Percentiles rank a stretch among this genome's conserved stretches.
Evolutionary conservation across 1,140 invertebrate genomes (phyloP).

Genomic region (Saxidomus purpurata): DNA sequence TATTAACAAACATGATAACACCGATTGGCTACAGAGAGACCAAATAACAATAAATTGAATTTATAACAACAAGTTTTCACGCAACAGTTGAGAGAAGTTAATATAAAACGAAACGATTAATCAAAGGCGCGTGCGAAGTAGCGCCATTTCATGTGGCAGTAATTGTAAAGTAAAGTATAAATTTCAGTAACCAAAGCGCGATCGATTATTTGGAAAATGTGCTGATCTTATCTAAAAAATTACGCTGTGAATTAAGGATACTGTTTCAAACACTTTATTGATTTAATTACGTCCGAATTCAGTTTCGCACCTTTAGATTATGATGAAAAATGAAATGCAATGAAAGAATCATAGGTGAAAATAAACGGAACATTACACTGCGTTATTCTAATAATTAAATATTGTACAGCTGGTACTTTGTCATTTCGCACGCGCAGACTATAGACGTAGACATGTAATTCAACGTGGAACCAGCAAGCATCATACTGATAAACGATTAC

Average conservation of each 20-base stretch:
- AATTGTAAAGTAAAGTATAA: not conserved
- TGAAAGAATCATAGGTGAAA: too few relatives aligned
- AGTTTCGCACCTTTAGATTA: not conserved
- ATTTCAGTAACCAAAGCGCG: conserved; percentile 4
- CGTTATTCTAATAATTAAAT: too few relatives aligned
- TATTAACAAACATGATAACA: too few relatives aligned
- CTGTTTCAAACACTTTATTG: conserved; percentile 16
- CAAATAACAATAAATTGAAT: too few relatives aligned
- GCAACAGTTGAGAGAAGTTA: not conserved
- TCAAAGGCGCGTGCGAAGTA: not conserved
- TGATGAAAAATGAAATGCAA: not conserved
- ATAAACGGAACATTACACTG: too few relatives aligned
- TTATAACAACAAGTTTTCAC: too few relatives aligned
- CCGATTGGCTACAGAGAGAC: too few relatives aligned
- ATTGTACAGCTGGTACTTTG: too few relatives aligned
- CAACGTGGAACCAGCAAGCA: too few relatives aligned
- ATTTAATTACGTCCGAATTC: not conserved
- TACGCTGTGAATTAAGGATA: not conserved
- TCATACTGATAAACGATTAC: too few relatives aligned
- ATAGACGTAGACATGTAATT: too few relatives aligned
- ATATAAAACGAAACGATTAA: not conserved
- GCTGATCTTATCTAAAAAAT: conserved; percentile 16
- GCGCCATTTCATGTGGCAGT: not conserved
- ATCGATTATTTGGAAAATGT: not conserved
- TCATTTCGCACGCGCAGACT: too few relatives aligned